Evolutionary conservation across 2,888 invertebrate genomes (phyloP).

Genomic region (Eupithecia exiguata): DNA sequence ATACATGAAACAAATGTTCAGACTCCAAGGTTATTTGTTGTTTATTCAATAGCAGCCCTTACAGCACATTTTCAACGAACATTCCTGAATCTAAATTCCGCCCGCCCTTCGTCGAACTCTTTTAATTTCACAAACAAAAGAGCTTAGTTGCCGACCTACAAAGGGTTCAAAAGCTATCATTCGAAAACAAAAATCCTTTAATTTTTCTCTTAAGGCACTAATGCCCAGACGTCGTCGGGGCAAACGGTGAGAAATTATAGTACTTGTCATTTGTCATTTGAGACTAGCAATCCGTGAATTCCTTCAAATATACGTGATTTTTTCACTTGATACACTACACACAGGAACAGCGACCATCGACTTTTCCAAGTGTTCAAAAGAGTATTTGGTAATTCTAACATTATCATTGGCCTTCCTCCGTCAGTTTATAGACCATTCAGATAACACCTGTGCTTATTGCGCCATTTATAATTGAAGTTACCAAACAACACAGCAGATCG

Average conservation of each 20-base stretch:
- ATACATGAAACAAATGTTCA: neutral
- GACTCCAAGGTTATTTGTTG: neutral
- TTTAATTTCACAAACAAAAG: constrained; percentile 61
- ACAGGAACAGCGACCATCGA: too few relatives aligned
- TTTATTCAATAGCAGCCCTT: constrained; percentile 12
- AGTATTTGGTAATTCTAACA: too few relatives aligned
- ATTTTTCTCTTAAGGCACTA: constrained; percentile 34
- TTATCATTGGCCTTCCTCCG: too few relatives aligned
- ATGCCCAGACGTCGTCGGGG: constrained; percentile 30
- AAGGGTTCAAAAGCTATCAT: constrained; percentile 47
- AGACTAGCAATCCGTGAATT: neutral
- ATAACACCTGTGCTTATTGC: too few relatives aligned
- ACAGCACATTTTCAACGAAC: constrained; percentile 1
- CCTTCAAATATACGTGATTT: neutral
- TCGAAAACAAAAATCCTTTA: constrained; percentile 38
- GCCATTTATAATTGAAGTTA: neutral
- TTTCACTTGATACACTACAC: neutral
- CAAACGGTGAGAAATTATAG: constrained; percentile 53
- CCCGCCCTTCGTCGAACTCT: constrained; percentile 48
- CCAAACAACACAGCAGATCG: too few relatives aligned
- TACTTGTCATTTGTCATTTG: constrained; percentile 46
- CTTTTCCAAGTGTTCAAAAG: too few relatives aligned
- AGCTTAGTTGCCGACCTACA: constrained; percentile 62
- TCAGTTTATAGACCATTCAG: too few relatives aligned
- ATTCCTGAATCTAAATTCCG: constrained; percentile 26